phyloP scores from a whole-genome alignment of 2,797 vertebrate genomes.

The Eulemur coronatus region DNA sequence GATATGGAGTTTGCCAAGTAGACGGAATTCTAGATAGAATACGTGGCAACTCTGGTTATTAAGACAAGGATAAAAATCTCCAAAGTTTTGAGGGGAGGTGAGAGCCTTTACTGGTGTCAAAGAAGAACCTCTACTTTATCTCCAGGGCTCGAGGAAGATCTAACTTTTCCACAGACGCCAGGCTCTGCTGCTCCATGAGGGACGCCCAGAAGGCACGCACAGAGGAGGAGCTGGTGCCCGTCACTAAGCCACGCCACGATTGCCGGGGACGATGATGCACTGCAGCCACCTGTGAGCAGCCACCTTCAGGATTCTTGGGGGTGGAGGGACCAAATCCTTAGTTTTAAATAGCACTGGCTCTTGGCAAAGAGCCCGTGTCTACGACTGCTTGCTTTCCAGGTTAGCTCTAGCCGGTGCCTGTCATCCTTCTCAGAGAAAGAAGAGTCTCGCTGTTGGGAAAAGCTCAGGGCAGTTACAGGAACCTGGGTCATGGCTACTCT shows the following conservation, averaged over 20 bases:
- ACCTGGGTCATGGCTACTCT: not conserved
- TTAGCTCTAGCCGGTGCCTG: not conserved
- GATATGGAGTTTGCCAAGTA: not conserved
- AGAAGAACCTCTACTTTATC: not conserved
- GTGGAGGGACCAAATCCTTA: not conserved
- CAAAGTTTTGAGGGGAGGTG: not conserved
- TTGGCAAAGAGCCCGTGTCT: not conserved
- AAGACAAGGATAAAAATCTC: not conserved
- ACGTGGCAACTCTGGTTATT: no score
- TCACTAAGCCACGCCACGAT: accelerated
- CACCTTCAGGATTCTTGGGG: not conserved
- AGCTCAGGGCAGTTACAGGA: not conserved
- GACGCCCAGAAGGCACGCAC: accelerated
- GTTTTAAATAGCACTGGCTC: not conserved
- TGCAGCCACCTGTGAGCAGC: accelerated
- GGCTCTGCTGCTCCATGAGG: accelerated
- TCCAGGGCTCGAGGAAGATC: not conserved
- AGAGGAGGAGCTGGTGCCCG: not conserved
- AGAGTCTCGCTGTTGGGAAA: not conserved
- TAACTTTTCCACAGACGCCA: not conserved
- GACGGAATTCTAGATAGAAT: not conserved
- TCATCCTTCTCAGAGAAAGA: not conserved
- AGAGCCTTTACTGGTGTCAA: not conserved
- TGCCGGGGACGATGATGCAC: not conserved
- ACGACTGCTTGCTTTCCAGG: not conserved